Base-by-base conservation (phyloP, 1,140 invertebrate genomes). In the Tetramorium parvispinum region DNA sequence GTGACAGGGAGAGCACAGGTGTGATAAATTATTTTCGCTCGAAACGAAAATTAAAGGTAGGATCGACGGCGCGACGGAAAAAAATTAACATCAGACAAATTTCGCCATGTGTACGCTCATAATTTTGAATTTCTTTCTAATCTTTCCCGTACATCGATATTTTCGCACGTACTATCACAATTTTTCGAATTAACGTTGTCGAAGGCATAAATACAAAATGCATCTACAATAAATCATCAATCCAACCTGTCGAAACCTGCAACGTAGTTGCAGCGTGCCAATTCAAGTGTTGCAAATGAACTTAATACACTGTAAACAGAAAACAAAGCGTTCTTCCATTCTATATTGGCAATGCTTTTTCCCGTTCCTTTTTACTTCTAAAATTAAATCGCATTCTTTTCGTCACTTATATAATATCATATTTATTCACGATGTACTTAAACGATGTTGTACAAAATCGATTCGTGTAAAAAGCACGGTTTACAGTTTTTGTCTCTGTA, bases 251-350 rank as follows among this genome's bases (percentile, higher is more conserved):
- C 76, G 57, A 65, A 65, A 78, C 59, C 40, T 49, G 59, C 49
- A 40, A 55, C 71, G 27, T 46, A 3, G 75, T 46, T 65, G 16
- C 3, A 65, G 18, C 75, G 40, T 40, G 40, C 40, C 37, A 77
- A 63, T 63, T 77, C 75, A 46, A 27, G 76, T 43, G 24, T 78
- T 61, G 59, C 43, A 78, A 78, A 78, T 78, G 24, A 78, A 65
- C 40, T 63, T 65, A 65, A 78, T 78, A 65, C 27, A 1, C 76
- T 65, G 59, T 78, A 66, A 78, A 65, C 43, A 13, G 76, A 78
- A 78, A 78, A 66, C 76, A 65, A 78, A 65, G n/a, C 53, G 16
- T 66, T n/a, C 40, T n/a, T 40, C 40, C 32, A 21, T 16, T 4
- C 51, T 11, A 57, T 57, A 75, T 57, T 10, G 68, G 32, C n/a